Percentiles rank a stretch among this genome's conserved stretches.
These are phyloP conservation scores for Rhea pennata DNA, from an alignment of 2,113 vertebrate species.

Conservation along the genomic window DNA sequence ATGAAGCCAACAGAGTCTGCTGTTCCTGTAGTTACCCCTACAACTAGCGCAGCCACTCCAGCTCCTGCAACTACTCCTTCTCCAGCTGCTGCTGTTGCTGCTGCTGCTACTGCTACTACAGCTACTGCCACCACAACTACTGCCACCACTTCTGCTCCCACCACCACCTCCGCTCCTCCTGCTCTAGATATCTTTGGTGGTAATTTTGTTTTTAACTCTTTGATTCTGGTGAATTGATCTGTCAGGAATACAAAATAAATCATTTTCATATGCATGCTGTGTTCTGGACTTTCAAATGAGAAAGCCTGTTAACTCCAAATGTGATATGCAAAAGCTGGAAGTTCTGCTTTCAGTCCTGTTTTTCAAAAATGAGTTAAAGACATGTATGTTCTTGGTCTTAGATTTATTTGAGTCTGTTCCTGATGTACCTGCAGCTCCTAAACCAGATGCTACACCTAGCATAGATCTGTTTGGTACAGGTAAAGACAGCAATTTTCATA, in stretches of 20 bases:
- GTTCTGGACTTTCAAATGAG: slow-evolving; percentile 46
- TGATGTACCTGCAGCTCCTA: slow-evolving; percentile 90
- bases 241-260: slow-evolving; percentile 9
- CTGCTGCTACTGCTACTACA: slow-evolving; percentile 72
- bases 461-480: slow-evolving; percentile 99
- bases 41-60: slow-evolving; percentile 84
- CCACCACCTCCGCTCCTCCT: slow-evolving; percentile 83
- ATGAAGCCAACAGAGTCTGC: slow-evolving; percentile 93
- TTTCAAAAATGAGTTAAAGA: slow-evolving; percentile 70
- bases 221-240: slow-evolving; percentile 61
- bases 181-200: slow-evolving; percentile 99
- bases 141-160: slow-evolving; percentile 72
- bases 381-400: slow-evolving; percentile 92
- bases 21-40: slow-evolving; percentile 87
- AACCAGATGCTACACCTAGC: slow-evolving; percentile 94
- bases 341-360: slow-evolving; percentile 8
- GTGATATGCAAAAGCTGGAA: slow-evolving; percentile 1
- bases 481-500: slow-evolving; percentile 75
- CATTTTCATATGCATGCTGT: slow-evolving; percentile 59
- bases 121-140: slow-evolving; percentile 68
- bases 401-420: slow-evolving; percentile 98
- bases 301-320: slow-evolving; percentile 25
- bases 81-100: slow-evolving; percentile 80
- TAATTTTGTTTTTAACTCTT: slow-evolving; percentile 85
- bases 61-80: slow-evolving; percentile 85